Evolutionary conservation across 2,888 invertebrate genomes (phyloP).

Genomic region (Trypoxylon attenuatum): DNA sequence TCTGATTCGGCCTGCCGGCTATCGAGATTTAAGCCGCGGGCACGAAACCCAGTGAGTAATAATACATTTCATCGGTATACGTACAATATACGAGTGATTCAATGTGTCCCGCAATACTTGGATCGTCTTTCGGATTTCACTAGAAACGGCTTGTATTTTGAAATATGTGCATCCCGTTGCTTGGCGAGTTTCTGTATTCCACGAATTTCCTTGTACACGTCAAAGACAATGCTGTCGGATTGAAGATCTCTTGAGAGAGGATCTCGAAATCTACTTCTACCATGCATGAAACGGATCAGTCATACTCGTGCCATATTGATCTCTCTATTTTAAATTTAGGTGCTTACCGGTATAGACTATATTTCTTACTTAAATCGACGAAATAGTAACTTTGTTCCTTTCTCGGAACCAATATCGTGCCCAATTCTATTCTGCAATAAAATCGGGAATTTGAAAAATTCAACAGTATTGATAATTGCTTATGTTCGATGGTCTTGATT

Average conservation of each 20-base stretch:
- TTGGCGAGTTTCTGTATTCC: conserved; percentile 18
- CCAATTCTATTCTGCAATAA: conserved; percentile 53
- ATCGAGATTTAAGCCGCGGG: too few relatives aligned
- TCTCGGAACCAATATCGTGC: conserved; percentile 49
- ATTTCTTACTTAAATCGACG: conserved; percentile 34
- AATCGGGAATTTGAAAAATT: not conserved
- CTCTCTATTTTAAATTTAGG: not conserved
- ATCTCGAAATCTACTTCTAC: conserved; percentile 43
- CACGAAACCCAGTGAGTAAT: too few relatives aligned
- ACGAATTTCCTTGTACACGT: conserved; percentile 38
- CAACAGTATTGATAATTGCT: not conserved
- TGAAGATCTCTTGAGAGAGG: conserved; percentile 7
- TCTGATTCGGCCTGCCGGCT: not conserved
- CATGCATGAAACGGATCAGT: not conserved
- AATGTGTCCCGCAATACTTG: not conserved
- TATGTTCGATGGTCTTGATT: not conserved
- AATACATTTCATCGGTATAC: too few relatives aligned
- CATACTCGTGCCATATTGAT: not conserved
- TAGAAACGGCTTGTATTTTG: conserved; percentile 25
- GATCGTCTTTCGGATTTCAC: not conserved
- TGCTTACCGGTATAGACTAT: conserved; percentile 23
- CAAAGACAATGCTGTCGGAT: conserved; percentile 34
- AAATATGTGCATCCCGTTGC: conserved; percentile 18
- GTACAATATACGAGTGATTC: not conserved
- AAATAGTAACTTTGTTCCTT: conserved; percentile 38